phyloP scores from a whole-genome alignment of 1,140 invertebrate species.

The Caligus rogercresseyi region DNA sequence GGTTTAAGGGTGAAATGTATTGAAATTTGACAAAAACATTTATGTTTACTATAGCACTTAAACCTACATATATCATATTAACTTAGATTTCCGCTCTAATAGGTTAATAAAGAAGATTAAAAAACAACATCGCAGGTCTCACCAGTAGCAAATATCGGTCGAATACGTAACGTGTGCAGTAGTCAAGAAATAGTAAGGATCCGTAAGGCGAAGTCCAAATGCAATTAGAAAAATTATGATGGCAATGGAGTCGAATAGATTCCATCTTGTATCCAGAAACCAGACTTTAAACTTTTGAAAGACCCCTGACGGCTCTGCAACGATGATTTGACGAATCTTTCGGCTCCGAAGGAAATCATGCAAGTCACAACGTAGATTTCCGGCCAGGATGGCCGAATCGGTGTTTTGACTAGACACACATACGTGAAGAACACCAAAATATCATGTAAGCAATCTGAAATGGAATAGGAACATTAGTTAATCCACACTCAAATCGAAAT shows the following conservation, averaged over 20 bases:
- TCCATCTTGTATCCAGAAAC: conserved; percentile 72
- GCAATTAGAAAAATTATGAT: conserved; percentile 46
- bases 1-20: too few species aligned
- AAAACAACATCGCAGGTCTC: too few species aligned
- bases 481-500: conserved; percentile 6
- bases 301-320: conserved; percentile 43
- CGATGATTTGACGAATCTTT: conserved; percentile 75
- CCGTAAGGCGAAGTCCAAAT: not conserved
- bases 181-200: not conserved
- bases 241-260: conserved; percentile 64
- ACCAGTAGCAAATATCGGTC: conserved; percentile 14
- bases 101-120: too few species aligned
- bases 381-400: conserved; percentile 48
- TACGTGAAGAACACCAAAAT: conserved; percentile 81
- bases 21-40: too few species aligned
- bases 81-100: too few species aligned
- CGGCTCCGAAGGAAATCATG: conserved; percentile 68
- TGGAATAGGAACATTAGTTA: conserved; percentile 24
- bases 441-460: conserved; percentile 77
- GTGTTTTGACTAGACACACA: conserved; percentile 71
- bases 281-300: conserved; percentile 67
- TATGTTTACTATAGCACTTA: too few species aligned
- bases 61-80: too few species aligned
- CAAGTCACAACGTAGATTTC: conserved; percentile 82
- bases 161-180: not conserved